These are phyloP conservation scores for Leistus spinibarbis DNA, from an alignment of 2,888 invertebrate species.

Conservation along the genomic window DNA sequence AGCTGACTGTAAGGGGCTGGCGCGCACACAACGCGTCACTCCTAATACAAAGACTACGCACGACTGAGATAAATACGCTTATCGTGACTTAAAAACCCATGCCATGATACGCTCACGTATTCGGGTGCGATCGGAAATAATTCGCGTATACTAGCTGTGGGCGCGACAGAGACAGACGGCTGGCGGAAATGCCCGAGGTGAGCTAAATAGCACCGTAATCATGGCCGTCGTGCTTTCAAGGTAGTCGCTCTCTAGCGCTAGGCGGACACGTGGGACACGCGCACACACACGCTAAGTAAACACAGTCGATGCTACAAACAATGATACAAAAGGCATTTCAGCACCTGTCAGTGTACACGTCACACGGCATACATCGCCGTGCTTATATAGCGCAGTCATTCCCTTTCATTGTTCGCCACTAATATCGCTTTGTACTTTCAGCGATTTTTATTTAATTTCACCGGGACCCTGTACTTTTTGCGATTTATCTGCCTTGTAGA, in stretches of 20 bases:
- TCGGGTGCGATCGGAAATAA: not conserved
- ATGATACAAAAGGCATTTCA: not conserved
- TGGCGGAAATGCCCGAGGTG: slow-evolving; percentile 12
- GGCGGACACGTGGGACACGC: not conserved
- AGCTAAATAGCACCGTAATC: slow-evolving; percentile 28
- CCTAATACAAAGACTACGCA: not conserved
- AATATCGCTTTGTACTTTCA: too few species aligned
- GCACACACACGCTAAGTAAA: not conserved
- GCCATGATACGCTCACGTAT: not conserved
- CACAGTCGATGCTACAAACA: not conserved
- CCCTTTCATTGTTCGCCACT: not conserved
- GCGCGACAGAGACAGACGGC: not conserved
- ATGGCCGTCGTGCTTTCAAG: slow-evolving; percentile 22
- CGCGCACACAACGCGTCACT: not conserved
- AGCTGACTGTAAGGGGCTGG: not conserved
- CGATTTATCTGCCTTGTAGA: too few species aligned
- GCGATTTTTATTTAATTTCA: too few species aligned
- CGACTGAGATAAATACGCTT: not conserved
- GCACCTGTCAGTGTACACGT: not conserved
- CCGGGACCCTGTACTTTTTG: too few species aligned
- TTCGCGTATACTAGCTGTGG: not conserved
- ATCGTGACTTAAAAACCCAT: not conserved
- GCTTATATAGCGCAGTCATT: not conserved
- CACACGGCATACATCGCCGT: not conserved
- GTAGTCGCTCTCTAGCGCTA: not conserved